Conservation (phyloP, 2,888 invertebrate genomes). For the Keiferia lycopersicella region DNA sequence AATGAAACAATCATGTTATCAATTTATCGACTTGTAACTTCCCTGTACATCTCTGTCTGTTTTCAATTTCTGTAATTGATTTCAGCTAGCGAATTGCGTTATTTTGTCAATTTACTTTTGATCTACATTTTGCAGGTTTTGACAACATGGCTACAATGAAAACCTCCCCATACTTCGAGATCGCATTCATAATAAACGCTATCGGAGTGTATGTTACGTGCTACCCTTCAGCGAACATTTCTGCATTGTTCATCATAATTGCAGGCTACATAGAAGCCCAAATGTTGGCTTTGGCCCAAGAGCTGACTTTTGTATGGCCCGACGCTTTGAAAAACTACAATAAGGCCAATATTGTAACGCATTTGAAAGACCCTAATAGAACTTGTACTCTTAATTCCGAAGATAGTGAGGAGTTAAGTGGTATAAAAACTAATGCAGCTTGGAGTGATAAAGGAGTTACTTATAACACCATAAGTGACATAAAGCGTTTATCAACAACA, state of each 20-base stretch:
- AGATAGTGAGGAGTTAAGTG: not conserved
- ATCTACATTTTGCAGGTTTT: conserved; percentile 1
- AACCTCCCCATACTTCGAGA: conserved; percentile 1
- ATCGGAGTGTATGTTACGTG: conserved; percentile 4
- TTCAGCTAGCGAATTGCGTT: too few relatives aligned
- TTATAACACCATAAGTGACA: not conserved
- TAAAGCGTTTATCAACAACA: not conserved
- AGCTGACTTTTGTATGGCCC: conserved; percentile 30
- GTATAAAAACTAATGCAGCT: not conserved
- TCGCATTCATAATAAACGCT: not conserved
- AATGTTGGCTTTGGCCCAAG: conserved; percentile 30
- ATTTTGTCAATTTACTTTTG: too few relatives aligned
- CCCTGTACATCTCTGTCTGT: too few relatives aligned
- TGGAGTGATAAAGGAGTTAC: not conserved
- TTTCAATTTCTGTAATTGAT: too few relatives aligned
- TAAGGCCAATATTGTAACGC: not conserved
- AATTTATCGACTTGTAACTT: too few relatives aligned
- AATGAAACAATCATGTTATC: too few relatives aligned
- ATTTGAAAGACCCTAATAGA: not conserved
- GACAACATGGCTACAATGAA: not conserved
- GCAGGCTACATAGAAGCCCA: conserved; percentile 32
- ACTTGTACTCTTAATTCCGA: not conserved
- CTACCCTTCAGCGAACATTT: conserved; percentile 27
- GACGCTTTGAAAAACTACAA: conserved; percentile 26
- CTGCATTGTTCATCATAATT: conserved; percentile 29